Conservation (phyloP, 2,113 vertebrate genomes). For the Rhodinocichla rosea region DNA sequence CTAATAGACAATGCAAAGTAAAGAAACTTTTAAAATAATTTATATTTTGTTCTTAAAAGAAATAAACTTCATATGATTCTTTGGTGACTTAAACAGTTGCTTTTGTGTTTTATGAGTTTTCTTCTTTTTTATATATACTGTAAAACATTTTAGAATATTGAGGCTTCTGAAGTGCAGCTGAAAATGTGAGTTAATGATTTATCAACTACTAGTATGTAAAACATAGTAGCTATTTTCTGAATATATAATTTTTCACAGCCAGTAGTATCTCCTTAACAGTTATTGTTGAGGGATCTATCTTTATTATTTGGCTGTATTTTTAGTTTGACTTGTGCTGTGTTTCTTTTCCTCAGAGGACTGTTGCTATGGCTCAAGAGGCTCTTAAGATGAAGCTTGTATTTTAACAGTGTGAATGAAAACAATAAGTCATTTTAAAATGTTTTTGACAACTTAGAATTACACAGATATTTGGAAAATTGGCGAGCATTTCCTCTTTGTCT, state of each 20-base stretch:
- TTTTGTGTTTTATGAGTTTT: neutral
- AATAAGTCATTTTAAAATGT: conserved; percentile 21
- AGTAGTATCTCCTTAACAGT: neutral
- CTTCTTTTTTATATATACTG: neutral
- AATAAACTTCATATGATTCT: neutral
- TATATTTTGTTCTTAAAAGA: neutral
- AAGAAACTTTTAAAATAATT: neutral
- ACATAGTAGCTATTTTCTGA: neutral
- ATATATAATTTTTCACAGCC: conserved; percentile 1
- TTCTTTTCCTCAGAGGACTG: conserved; percentile 43
- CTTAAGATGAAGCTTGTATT: conserved; percentile 39
- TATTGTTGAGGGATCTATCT: neutral
- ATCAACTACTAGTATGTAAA: neutral
- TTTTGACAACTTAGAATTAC: conserved; percentile 21
- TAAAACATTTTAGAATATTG: neutral
- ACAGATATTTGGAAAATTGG: neutral
- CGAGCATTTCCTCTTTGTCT: neutral
- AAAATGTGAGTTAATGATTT: neutral
- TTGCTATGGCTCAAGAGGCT: conserved; percentile 47
- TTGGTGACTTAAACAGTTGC: neutral
- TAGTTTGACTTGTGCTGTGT: conserved; percentile 1
- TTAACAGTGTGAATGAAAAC: conserved; percentile 45
- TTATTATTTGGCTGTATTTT: conserved; percentile 41
- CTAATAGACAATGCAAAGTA: neutral
- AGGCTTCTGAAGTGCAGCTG: neutral